Evolutionary conservation across 2,797 vertebrate genomes (phyloP), one percentile per base, ranked within the genome.

Genomic region (Poecilia gillii): DNA sequence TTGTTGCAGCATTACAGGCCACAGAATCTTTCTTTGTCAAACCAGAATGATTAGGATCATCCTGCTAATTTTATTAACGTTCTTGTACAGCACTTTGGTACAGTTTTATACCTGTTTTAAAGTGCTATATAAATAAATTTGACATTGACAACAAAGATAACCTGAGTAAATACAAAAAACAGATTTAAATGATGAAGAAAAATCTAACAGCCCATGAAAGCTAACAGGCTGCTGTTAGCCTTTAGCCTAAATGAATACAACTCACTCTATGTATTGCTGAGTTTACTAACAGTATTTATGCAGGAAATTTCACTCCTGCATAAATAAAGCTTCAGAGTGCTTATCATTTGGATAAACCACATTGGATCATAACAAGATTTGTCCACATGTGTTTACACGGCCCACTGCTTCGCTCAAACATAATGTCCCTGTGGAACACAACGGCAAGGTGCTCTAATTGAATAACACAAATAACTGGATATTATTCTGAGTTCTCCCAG

Each of bases 331-430:
- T 70, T 70, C 66, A 43, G 36, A 66, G 18, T 20, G 36, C 62
- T 39, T 9, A 66, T 39, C 18, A 66, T 39, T 36, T 70, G 39
- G 66, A 43, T 28, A 68, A 6, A 68, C 36, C 66, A 23, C 12
- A 39, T 25, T 68, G 23, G 39, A 68, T 68, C 9, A n/a, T 70
- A 41, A 70, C 23, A 70, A 43, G 66, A 41, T n/a, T 20, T 70
- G 20, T 43, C 66, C 11, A 41, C 66, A n/a, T 18, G 47, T 53
- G 72, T 76, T 70, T 76, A 47, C 59, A 76, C 14, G 9, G 41
- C 12, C 36, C 46, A 68, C 46, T 41, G 64, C 62, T 64, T 41
- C 51, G 8, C 62, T 76, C 23, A 39, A 76, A 51, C 64, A 23
- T 39, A 41, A 68, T 68, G 13, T 39, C 62, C 36, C 46, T n/a